Evolutionary conservation across 2,888 invertebrate species (phyloP).

Genomic region (Synergus japonicus): DNA sequence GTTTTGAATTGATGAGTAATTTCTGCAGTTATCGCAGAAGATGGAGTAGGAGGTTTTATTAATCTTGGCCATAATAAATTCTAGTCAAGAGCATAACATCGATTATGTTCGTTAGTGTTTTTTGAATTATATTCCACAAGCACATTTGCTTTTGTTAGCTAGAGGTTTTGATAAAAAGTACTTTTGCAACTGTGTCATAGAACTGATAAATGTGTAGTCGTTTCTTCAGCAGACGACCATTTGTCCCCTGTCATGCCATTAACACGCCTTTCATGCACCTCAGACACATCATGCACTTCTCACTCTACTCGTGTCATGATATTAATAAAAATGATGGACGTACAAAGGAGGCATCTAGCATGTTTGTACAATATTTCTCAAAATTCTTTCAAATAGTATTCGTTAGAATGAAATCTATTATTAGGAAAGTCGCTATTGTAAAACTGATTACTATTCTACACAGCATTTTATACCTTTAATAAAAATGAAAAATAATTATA

Average conservation of each 20-base stretch:
- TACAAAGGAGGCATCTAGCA: background rate
- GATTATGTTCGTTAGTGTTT: constrained; percentile 30
- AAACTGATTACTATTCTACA: background rate
- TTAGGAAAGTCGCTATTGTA: background rate
- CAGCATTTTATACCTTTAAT: no score
- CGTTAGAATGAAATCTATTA: background rate
- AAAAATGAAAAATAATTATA: background rate
- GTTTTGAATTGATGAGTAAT: constrained; percentile 8
- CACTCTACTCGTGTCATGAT: constrained; percentile 8
- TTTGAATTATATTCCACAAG: constrained; percentile 24
- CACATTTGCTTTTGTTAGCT: constrained; percentile 8
- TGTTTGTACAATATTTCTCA: background rate
- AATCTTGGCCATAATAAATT: constrained; percentile 6
- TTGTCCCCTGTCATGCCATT: constrained; percentile 26
- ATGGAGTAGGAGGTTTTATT: background rate
- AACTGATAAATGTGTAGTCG: constrained; percentile 34
- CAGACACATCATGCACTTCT: constrained; percentile 31
- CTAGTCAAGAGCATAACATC: constrained; percentile 16
- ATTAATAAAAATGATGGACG: constrained; percentile 33
- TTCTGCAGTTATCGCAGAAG: background rate
- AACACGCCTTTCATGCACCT: constrained; percentile 36
- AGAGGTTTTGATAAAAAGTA: constrained; percentile 17
- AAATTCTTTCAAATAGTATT: background rate
- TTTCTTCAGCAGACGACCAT: constrained; percentile 34
- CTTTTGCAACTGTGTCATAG: constrained; percentile 33